Evolutionary conservation across 2,888 invertebrate species (phyloP), one percentile per base, ranked within the genome.

Genomic region (Electrophaes corylata): DNA sequence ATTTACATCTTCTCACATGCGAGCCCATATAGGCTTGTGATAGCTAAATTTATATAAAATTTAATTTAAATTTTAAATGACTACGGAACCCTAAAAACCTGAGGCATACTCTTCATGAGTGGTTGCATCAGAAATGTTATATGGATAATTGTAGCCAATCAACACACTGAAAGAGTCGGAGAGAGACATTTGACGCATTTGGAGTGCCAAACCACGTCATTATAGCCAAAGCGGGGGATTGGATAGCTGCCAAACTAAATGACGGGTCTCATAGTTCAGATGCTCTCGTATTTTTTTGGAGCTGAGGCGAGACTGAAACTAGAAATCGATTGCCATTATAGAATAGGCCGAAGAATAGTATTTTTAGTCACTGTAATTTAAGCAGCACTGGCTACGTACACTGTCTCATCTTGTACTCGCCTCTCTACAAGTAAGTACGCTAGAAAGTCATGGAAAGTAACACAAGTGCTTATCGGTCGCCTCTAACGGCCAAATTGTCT

Each of bases 401-500:
- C 43, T 43, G 43, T 26, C 23, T 12, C n/a, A 43, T 26, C 12
- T 18, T n/a, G 31, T 16, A 43, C 35, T 44, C 16, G 16, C 35
- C 26, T 39, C 3, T 10, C 12, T 5, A 10, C 12, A 19, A 26
- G 40, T 2, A 12, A 14, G 39, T 57, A 51, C 41, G 37, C 53
- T 64, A 92, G 74, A 80, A 79, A 90, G 91, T 75, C 69, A 66
- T 67, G 56, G 66, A 64, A 64, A 68, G 63, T 62, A 64, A 62
- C 57, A 61, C 62, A 56, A 60, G 50, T 56, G 60, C 57, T 55
- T 51, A 60, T 56, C 55, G 56, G 53, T 37, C 23, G 52, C 44
- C 50, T 56, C 58, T 62, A 62, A 57, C 63, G 63, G 62, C 56
- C 56, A 57, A 64, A 62, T 60, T 55, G 57, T 64, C 60, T 59